Evolutionary conservation across 2,797 vertebrate genomes (phyloP).

Genomic region (Cynopterus sphinx): DNA sequence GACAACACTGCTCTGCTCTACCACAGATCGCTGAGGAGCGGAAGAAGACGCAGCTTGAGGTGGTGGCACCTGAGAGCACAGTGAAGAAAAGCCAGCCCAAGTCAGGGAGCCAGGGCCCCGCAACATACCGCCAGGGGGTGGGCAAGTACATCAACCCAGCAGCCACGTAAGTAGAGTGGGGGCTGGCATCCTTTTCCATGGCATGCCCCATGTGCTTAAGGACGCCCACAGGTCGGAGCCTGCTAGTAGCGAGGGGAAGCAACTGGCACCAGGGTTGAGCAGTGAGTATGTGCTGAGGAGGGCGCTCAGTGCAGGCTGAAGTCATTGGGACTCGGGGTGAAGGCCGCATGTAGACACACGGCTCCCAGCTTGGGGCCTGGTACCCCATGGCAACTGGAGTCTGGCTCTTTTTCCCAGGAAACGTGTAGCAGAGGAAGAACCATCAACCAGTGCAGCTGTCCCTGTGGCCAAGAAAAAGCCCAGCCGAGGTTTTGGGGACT

Average conservation of each 20-base stretch:
- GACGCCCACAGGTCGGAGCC: neutral
- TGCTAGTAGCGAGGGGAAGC: rapidly evolving
- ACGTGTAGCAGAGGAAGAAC: slow-evolving; percentile 86
- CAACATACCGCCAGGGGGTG: slow-evolving; percentile 92
- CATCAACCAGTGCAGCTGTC: slow-evolving; percentile 88
- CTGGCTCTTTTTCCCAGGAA: slow-evolving; percentile 85
- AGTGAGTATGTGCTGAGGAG: neutral
- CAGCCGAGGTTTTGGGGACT: slow-evolving; percentile 91
- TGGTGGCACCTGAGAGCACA: slow-evolving; percentile 87
- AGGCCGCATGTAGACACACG: neutral
- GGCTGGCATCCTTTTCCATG: neutral
- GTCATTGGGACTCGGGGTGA: rapidly evolving
- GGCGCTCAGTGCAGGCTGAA: neutral
- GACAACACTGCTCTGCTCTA: neutral
- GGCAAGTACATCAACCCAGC: slow-evolving; percentile 97
- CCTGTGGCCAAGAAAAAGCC: slow-evolving; percentile 89
- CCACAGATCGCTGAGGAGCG: slow-evolving; percentile 93
- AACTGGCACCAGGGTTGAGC: rapidly evolving
- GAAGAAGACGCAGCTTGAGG: slow-evolving; percentile 87
- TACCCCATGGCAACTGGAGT: neutral
- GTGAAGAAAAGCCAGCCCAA: slow-evolving; percentile 82
- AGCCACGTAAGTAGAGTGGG: slow-evolving; percentile 87
- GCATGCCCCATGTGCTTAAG: rapidly evolving
- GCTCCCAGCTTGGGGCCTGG: neutral
- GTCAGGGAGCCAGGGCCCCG: slow-evolving; percentile 87